Conservation (phyloP, 1,140 invertebrate genomes). For the Gerris buenoi region DNA sequence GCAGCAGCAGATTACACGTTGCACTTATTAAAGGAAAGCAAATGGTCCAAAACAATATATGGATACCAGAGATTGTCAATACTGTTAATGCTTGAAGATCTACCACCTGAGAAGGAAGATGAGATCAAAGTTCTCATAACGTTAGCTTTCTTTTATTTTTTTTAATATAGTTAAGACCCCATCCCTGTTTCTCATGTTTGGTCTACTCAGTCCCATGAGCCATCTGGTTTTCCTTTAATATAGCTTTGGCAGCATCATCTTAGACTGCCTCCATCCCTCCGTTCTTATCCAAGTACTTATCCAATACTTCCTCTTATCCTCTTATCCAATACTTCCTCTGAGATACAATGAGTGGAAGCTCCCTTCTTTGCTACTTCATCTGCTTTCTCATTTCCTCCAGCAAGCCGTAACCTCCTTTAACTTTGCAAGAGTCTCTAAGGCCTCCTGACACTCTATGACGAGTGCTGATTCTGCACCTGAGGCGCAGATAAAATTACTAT, state of each 20-base stretch:
- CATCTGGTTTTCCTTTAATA: no score
- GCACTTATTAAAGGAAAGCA: slow-evolving; percentile 56
- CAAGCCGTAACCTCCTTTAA: not conserved
- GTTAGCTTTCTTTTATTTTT: slow-evolving; percentile 28
- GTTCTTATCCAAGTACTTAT: not conserved
- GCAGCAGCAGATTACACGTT: slow-evolving; percentile 56
- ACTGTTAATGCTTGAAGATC: slow-evolving; percentile 50
- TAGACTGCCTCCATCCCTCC: no score
- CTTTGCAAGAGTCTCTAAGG: not conserved
- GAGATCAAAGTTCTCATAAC: slow-evolving; percentile 43
- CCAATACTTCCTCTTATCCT: not conserved
- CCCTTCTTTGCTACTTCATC: not conserved
- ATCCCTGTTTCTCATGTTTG: no score
- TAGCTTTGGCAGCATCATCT: no score
- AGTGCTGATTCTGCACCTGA: no score
- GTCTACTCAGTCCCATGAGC: no score
- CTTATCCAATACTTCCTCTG: slow-evolving; percentile 4
- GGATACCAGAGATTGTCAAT: slow-evolving; percentile 75
- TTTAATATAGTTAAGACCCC: no score
- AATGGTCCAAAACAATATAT: slow-evolving; percentile 84
- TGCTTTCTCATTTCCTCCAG: not conserved
- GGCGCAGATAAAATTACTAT: no score
- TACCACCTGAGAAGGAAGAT: slow-evolving; percentile 34
- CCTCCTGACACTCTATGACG: no score
- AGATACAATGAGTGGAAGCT: not conserved